Evolutionary conservation across 2,888 invertebrate genomes (phyloP).

Genomic region (Lottia scabra): DNA sequence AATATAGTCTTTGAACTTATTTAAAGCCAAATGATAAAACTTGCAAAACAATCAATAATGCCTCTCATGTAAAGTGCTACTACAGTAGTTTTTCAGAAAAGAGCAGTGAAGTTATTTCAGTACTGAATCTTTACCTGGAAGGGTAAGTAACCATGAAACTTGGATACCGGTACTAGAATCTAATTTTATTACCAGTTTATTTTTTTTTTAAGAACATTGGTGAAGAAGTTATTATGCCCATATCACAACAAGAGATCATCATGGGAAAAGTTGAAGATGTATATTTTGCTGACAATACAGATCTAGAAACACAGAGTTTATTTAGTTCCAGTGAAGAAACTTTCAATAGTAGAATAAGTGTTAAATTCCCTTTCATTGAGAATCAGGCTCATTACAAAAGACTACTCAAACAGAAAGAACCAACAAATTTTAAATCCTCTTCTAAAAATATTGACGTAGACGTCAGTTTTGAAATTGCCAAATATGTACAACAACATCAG

Average conservation of each 20-base stretch:
- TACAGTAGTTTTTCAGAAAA: too few relatives aligned
- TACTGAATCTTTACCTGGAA: too few relatives aligned
- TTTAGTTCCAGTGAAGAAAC: not conserved
- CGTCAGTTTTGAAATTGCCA: not conserved
- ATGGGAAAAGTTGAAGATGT: not conserved
- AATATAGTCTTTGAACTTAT: too few relatives aligned
- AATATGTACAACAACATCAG: too few relatives aligned
- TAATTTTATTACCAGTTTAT: too few relatives aligned
- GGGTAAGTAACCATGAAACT: too few relatives aligned
- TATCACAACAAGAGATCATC: not conserved
- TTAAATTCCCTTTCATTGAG: not conserved
- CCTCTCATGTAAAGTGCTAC: too few relatives aligned
- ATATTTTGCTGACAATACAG: not conserved
- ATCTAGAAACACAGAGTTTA: not conserved
- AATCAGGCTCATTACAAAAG: too few relatives aligned
- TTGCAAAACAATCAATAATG: too few relatives aligned
- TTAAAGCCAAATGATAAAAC: too few relatives aligned
- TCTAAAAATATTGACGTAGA: not conserved
- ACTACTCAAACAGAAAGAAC: not conserved
- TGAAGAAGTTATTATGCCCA: not conserved
- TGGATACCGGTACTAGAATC: too few relatives aligned
- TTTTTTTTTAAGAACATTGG: not conserved
- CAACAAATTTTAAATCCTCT: not conserved
- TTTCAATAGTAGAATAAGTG: not conserved
- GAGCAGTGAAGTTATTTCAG: too few relatives aligned